These are phyloP conservation scores for Sula dactylatra DNA, from an alignment of 2,113 vertebrate species.

Conservation along the genomic window DNA sequence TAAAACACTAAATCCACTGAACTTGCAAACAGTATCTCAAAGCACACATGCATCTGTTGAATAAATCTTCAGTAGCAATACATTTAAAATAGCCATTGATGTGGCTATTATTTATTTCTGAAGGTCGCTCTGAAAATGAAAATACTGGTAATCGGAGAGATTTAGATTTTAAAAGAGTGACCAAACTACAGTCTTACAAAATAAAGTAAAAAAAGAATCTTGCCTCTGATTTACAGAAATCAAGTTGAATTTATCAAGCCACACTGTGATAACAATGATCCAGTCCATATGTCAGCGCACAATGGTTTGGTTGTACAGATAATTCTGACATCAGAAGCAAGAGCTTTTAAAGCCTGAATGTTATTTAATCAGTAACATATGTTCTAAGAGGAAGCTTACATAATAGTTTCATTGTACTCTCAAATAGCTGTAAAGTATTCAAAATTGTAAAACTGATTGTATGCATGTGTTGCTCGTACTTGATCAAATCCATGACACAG, in stretches of 20 bases:
- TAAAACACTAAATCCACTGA: neutral
- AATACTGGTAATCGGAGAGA: neutral
- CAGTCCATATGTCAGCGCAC: neutral
- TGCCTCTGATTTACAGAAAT: neutral
- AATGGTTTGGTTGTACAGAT: conserved; percentile 22
- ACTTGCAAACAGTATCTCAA: neutral
- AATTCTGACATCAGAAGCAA: conserved; percentile 38
- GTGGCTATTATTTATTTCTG: neutral
- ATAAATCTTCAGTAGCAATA: neutral
- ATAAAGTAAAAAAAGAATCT: neutral
- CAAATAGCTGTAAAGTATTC: neutral
- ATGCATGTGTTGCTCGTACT: neutral
- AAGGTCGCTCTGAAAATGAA: neutral
- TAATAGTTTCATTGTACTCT: conserved; percentile 42
- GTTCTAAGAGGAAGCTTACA: conserved; percentile 23
- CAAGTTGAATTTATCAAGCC: neutral
- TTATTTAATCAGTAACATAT: conserved; percentile 52
- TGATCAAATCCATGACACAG: neutral
- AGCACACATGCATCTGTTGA: neutral
- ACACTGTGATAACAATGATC: neutral
- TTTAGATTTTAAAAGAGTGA: neutral
- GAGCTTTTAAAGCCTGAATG: neutral
- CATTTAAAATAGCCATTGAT: neutral
- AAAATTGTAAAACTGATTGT: neutral
- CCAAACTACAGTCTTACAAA: neutral